Evolutionary conservation across 2,888 invertebrate genomes (phyloP), one percentile per base, ranked within the genome.

Genomic region (Sarcophaga rosellei): DNA sequence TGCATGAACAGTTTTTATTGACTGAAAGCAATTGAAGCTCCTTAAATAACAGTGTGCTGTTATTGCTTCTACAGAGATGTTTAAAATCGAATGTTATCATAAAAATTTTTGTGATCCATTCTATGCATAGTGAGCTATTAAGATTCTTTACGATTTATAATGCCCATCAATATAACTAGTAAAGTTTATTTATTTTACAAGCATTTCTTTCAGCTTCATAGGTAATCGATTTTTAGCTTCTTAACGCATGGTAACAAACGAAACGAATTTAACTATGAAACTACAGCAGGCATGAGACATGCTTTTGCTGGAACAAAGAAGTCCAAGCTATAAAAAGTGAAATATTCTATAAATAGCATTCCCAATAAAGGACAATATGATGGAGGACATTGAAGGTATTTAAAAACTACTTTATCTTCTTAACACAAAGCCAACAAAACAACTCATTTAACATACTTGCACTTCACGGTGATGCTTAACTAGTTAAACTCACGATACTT

Each of bases 361-460:
- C 0, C 47, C 35, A 61, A 82, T 66, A 69, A 62, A 25, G 72
- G 72, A 72, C 70, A 57, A 72, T 82, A 72, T 57, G 44, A 66
- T 72, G 45, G 57, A 72, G 72, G 47, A n/a, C 20, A 17, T 11
- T n/a, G n/a, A 2, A n/a, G 20, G 21, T 66, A 59, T 72, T 79
- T 84, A 81, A 86, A 75, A 81, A 79, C 53, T 84, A 78, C 83
- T 75, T 84, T 79, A 81, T 86, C 86, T 86, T 75, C 75, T 86
- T 84, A 84, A 70, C 86, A 75, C 79, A 75, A 59, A n/a, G 63
- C 72, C 53, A 12, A 53, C 4, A 53, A 86, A 86, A 86, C 86
- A 86, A 86, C 86, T 86, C 84, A 86, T 84, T 86, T 86, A 86
- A 77, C 72, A 82, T 77, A 77, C 77, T 79, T n/a, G 44, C 79